Evolutionary conservation across 2,113 vertebrate genomes (phyloP).

Genomic region (Ptilorrhoa leucosticta): DNA sequence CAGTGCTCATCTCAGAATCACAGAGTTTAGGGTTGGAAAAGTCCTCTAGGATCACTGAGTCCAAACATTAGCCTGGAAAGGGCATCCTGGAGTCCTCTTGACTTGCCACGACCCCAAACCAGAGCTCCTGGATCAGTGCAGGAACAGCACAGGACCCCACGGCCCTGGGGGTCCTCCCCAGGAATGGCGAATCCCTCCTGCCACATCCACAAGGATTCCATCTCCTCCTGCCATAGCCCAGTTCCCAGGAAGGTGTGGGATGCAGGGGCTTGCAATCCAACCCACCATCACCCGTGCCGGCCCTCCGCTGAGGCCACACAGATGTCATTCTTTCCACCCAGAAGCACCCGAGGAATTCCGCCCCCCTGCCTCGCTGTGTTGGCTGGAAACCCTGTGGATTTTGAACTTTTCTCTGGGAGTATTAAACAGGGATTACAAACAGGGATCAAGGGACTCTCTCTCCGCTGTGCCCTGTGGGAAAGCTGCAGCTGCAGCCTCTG

Average conservation of each 20-base stretch:
- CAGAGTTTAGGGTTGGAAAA: not conserved
- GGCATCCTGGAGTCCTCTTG: no score
- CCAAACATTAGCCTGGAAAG: not conserved
- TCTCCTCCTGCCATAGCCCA: not conserved
- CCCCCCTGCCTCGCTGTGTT: not conserved
- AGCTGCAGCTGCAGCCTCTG: not conserved
- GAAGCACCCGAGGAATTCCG: constrained; percentile 17
- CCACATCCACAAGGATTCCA: not conserved
- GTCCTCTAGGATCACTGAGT: no score
- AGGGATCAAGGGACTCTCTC: not conserved
- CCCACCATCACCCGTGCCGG: not conserved
- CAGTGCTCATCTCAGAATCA: not conserved
- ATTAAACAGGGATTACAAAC: not conserved
- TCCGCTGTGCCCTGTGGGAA: not conserved
- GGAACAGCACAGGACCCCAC: rapidly evolving
- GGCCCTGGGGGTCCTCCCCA: rapidly evolving
- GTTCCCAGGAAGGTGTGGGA: not conserved
- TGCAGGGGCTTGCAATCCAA: not conserved
- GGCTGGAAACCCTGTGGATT: constrained; percentile 22
- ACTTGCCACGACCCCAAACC: rapidly evolving
- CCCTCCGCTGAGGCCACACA: not conserved
- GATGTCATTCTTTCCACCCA: not conserved
- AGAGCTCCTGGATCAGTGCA: not conserved
- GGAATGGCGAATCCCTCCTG: not conserved
- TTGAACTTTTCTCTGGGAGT: constrained; percentile 3